A percentile compares a stretch with the other conserved stretches of the same genome.
Conservation (phyloP, 2,113 vertebrate genomes). For the Cairina moschata region DNA sequence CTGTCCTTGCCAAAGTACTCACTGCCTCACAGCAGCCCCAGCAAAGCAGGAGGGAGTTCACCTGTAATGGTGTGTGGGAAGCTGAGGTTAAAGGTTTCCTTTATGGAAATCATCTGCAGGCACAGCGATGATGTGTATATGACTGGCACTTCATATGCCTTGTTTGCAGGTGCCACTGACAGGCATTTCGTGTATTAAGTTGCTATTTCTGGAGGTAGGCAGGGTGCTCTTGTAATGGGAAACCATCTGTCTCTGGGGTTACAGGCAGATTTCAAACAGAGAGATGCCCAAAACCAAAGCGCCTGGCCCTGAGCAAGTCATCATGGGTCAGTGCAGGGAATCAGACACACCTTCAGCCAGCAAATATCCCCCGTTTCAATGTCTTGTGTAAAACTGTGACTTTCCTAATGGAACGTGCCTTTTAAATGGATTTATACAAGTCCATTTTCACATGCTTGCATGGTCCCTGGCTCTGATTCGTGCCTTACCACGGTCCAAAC, state of each 20-base stretch:
- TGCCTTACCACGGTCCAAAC: fast-evolving
- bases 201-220: not conserved
- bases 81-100: not conserved
- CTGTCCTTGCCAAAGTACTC: not conserved
- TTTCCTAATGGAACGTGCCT: not conserved
- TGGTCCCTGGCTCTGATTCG: not conserved
- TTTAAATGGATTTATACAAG: not conserved
- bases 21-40: not conserved
- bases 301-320: not conserved
- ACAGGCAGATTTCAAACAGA: not conserved
- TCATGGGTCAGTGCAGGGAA: not conserved
- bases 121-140: not conserved
- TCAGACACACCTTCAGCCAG: not conserved
- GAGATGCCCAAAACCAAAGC: not conserved
- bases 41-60: not conserved
- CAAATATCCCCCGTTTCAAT: not conserved
- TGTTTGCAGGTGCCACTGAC: not conserved
- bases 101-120: not conserved
- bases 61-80: not conserved
- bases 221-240: not conserved
- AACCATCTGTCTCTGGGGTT: not conserved
- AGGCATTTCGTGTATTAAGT: not conserved
- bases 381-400: fast-evolving
- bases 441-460: fast-evolving
- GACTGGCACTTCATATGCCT: not conserved